phyloP scores from a whole-genome alignment of 2,113 vertebrate genomes.

The Dicrurus megarhynchus region DNA sequence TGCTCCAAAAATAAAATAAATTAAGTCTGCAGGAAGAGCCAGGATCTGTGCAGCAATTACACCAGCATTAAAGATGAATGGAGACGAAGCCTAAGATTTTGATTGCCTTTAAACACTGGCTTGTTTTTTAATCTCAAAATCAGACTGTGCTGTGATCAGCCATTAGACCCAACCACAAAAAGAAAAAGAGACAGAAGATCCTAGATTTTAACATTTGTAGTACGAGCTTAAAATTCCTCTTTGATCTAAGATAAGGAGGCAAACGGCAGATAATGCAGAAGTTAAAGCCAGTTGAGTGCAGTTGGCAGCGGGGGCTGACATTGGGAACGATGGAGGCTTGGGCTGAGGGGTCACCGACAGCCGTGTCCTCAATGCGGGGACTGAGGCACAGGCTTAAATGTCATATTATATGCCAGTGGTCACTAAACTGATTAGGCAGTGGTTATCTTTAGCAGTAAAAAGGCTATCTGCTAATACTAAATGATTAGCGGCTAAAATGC shows the following conservation, averaged over 20 bases:
- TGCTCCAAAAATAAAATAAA: not conserved
- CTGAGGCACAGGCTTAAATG: conserved; percentile 43
- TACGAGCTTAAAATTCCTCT: not conserved
- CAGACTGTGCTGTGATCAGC: conserved; percentile 6
- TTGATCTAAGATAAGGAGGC: conserved; percentile 27
- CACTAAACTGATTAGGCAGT: conserved; percentile 68
- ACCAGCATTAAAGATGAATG: conserved; percentile 37
- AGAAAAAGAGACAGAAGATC: not conserved
- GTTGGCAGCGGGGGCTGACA: not conserved
- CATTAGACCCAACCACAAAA: not conserved
- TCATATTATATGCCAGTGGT: conserved; percentile 50
- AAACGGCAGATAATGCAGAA: not conserved
- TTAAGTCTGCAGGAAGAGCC: conserved; percentile 28
- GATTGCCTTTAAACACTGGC: conserved; percentile 31
- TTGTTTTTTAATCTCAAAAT: conserved; percentile 31
- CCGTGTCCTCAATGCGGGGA: not conserved
- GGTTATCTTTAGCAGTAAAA: conserved; percentile 67
- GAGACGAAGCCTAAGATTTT: not conserved
- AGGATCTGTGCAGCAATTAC: conserved; percentile 37
- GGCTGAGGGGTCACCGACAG: not conserved
- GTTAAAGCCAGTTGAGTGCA: not conserved
- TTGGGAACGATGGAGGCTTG: not conserved
- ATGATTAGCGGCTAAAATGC: conserved; percentile 65
- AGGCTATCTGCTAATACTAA: conserved; percentile 64
- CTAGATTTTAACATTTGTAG: not conserved